phyloP scores from a whole-genome alignment of 2,113 vertebrate genomes.

The Poecile atricapillus region DNA sequence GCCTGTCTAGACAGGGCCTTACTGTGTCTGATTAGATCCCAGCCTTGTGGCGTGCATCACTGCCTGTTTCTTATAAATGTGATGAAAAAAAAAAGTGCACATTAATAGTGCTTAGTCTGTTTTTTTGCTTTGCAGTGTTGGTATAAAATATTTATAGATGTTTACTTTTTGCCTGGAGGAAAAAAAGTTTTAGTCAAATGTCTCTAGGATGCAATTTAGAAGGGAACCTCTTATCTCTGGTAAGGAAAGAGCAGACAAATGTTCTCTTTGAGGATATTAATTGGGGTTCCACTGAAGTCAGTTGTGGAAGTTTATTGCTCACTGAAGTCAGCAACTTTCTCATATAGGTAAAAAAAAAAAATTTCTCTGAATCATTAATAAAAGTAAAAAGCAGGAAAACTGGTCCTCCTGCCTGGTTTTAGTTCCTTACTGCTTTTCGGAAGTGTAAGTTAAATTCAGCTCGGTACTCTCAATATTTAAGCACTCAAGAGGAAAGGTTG shows the following conservation, averaged over 20 bases:
- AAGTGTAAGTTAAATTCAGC: background rate
- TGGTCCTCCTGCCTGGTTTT: background rate
- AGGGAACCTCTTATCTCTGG: background rate
- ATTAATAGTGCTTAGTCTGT: slow-evolving; percentile 8
- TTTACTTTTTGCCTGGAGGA: slow-evolving; percentile 37
- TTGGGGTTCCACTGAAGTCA: background rate
- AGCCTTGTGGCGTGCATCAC: slow-evolving; percentile 7
- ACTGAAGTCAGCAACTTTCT: background rate
- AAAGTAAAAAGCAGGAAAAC: background rate
- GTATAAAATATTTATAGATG: slow-evolving; percentile 51
- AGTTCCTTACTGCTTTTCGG: background rate
- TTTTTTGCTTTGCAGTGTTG: slow-evolving; percentile 2
- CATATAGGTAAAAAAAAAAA: background rate
- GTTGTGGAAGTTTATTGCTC: background rate
- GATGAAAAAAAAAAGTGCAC: background rate
- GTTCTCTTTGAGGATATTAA: background rate
- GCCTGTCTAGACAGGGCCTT: slow-evolving; percentile 65
- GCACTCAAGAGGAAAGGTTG: background rate
- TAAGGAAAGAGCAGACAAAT: background rate
- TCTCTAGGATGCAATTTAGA: slow-evolving; percentile 16
- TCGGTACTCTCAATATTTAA: background rate
- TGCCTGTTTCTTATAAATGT: slow-evolving; percentile 47
- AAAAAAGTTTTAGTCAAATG: slow-evolving; percentile 16
- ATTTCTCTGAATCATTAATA: background rate
- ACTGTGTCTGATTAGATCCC: slow-evolving; percentile 51